Conservation (phyloP, 2,113 vertebrate genomes). For the Oostethus manadensis region DNA sequence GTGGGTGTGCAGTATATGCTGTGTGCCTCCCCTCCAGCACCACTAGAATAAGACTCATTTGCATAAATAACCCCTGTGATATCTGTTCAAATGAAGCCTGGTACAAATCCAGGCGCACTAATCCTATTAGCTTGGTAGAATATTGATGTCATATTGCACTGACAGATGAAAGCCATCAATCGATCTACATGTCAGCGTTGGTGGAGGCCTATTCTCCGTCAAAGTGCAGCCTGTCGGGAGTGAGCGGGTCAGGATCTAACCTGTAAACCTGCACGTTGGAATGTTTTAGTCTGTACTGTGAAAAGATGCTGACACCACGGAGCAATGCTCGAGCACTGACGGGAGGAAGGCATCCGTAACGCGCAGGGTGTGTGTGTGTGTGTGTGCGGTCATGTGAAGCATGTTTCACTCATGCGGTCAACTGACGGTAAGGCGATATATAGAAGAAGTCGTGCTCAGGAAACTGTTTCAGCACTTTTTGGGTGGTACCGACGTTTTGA, state of each 20-base stretch:
- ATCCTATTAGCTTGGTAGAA: slow-evolving; percentile 31
- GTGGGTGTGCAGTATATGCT: neutral
- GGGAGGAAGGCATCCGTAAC: slow-evolving; percentile 43
- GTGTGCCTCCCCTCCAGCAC: too few species aligned
- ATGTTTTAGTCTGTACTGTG: neutral
- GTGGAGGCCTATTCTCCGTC: neutral
- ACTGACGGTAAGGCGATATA: slow-evolving; percentile 55
- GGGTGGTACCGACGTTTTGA: neutral
- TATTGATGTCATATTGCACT: slow-evolving; percentile 31
- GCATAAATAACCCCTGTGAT: slow-evolving; percentile 5
- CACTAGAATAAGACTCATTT: too few species aligned
- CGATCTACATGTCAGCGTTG: slow-evolving; percentile 13
- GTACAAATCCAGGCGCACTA: slow-evolving; percentile 23
- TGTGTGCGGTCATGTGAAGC: neutral
- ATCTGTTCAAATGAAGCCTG: slow-evolving; percentile 35
- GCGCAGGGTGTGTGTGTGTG: neutral
- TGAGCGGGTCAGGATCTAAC: neutral
- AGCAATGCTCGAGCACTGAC: slow-evolving; percentile 33
- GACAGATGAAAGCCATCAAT: slow-evolving; percentile 32
- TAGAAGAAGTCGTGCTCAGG: neutral
- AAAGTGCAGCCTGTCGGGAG: neutral
- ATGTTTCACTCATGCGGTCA: slow-evolving; percentile 11
- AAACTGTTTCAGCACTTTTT: neutral
- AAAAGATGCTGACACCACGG: slow-evolving; percentile 41
- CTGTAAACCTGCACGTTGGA: neutral